Percentiles rank a stretch among this genome's conserved stretches.
These are phyloP conservation scores for Mallotus villosus DNA, from an alignment of 2,797 vertebrate genomes.

Conservation along the genomic window DNA sequence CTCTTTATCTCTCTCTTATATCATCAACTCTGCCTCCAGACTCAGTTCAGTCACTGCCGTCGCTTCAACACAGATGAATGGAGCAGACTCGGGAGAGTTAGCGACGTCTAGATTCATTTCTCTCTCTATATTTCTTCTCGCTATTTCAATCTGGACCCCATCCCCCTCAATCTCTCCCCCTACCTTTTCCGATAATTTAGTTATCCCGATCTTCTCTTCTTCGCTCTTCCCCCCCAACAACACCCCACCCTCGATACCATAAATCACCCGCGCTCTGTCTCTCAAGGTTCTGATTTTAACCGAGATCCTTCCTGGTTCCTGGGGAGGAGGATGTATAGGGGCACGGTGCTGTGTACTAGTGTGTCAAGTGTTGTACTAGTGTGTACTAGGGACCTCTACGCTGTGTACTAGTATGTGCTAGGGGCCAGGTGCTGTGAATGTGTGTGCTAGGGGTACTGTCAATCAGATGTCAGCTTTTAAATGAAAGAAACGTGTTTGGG, in stretches of 20 bases:
- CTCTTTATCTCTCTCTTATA: too few relatives aligned
- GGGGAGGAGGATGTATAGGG: background rate
- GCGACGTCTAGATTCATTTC: background rate
- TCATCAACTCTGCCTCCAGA: background rate
- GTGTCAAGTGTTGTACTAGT: background rate
- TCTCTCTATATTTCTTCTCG: background rate
- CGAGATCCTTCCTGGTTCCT: background rate
- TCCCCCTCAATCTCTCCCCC: background rate
- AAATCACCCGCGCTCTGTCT: background rate
- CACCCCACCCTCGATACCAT: background rate
- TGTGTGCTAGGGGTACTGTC: background rate
- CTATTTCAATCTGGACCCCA: background rate
- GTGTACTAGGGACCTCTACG: background rate
- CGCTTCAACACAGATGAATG: background rate
- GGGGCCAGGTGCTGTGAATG: background rate
- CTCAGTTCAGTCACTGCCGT: background rate
- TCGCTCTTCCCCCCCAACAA: background rate
- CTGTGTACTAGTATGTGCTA: too few relatives aligned
- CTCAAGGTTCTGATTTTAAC: slow-evolving; percentile 12
- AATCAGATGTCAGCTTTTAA: slow-evolving; percentile 16
- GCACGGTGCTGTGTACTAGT: slow-evolving; percentile 4
- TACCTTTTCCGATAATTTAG: too few relatives aligned
- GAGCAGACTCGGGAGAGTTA: too few relatives aligned
- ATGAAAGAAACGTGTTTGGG: slow-evolving; percentile 9
- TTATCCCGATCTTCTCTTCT: background rate